A percentile compares a stretch with the other conserved stretches of the same genome.
These are phyloP conservation scores for Bombus consobrinus DNA, from an alignment of 1,140 invertebrate species.

Conservation along the genomic window DNA sequence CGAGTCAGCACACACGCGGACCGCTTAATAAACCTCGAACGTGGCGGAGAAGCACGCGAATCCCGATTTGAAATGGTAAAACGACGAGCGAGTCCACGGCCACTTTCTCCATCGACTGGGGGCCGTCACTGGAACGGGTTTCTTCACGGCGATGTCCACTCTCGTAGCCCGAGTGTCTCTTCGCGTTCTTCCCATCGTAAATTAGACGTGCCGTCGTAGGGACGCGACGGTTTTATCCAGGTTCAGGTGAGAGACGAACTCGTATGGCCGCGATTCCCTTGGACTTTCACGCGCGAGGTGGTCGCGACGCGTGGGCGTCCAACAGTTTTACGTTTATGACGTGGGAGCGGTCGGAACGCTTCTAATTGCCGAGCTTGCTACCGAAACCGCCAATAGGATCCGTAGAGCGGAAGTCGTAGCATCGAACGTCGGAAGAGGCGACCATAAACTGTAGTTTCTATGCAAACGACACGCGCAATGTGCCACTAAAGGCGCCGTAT, in stretches of 20 bases:
- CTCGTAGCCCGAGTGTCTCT: no score
- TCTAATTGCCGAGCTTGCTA: constrained; percentile 60
- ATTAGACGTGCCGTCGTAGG: background rate
- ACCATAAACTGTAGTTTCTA: constrained; percentile 59
- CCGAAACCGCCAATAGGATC: constrained; percentile 46
- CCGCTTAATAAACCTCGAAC: no score
- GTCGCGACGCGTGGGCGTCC: constrained; percentile 31
- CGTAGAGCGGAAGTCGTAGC: background rate
- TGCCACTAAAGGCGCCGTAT: constrained; percentile 50
- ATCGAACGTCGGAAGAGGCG: constrained; percentile 11
- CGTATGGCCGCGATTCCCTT: background rate
- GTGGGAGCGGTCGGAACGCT: constrained; percentile 41
- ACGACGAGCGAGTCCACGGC: rapidly evolving
- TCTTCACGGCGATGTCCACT: no score
- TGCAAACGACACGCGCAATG: constrained; percentile 60
- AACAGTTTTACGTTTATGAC: constrained; percentile 53
- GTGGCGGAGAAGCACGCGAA: no score
- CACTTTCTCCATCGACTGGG: background rate
- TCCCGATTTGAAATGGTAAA: background rate
- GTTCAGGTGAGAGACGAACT: no score
- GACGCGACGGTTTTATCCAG: background rate
- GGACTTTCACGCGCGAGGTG: background rate
- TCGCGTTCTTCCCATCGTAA: background rate
- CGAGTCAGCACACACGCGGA: no score
- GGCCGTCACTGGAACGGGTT: no score